Conservation (phyloP, 1,140 invertebrate genomes). For the Drosophila tsacasi region DNA sequence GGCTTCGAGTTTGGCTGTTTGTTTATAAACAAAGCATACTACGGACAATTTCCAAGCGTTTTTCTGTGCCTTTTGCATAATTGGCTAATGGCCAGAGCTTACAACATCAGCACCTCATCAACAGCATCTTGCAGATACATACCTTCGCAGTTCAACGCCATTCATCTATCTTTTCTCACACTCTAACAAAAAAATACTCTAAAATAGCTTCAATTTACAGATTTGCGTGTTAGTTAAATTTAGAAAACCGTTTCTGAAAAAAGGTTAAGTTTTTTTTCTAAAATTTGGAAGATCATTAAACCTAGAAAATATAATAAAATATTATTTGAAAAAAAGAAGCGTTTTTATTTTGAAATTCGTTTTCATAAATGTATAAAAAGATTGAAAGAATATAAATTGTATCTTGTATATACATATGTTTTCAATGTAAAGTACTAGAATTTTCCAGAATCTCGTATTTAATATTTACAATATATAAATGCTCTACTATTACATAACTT, state of each 20-base stretch:
- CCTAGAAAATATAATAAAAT: too few species aligned
- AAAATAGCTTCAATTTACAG: too few species aligned
- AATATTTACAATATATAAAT: not conserved
- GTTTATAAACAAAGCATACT: slow-evolving; percentile 55
- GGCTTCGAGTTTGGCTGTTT: slow-evolving; percentile 31
- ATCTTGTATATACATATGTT: not conserved
- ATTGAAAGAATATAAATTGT: not conserved
- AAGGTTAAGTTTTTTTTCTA: too few species aligned
- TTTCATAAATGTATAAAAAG: too few species aligned
- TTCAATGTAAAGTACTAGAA: too few species aligned
- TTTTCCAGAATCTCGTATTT: not conserved
- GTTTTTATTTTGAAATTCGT: too few species aligned
- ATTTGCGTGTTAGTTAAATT: too few species aligned
- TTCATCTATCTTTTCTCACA: slow-evolving; percentile 6
- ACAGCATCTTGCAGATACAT: slow-evolving; percentile 34
- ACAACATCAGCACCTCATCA: slow-evolving; percentile 60
- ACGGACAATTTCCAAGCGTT: slow-evolving; percentile 48
- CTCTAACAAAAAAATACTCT: slow-evolving; percentile 3
- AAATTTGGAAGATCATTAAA: too few species aligned
- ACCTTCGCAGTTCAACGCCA: slow-evolving; percentile 2
- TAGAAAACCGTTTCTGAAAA: too few species aligned
- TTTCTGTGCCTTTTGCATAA: slow-evolving; percentile 60
- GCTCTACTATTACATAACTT: not conserved
- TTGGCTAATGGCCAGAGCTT: slow-evolving; percentile 68
- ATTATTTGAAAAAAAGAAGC: too few species aligned